Percentiles rank a stretch among this genome's conserved stretches.
phyloP scores from a whole-genome alignment of 2,888 invertebrate genomes.

The Acronicta aceris region DNA sequence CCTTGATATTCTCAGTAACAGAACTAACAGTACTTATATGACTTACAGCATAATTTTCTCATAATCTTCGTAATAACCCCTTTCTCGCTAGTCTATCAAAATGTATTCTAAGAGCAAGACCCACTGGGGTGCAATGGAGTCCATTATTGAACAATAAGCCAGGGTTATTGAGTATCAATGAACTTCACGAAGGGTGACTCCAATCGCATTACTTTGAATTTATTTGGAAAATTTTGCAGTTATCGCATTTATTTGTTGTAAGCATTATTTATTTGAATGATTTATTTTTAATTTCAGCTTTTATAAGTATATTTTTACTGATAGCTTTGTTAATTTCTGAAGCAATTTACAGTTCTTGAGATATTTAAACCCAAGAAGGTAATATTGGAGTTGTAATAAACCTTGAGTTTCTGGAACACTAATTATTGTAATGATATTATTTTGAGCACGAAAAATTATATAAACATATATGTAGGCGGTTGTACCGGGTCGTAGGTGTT shows the following conservation, averaged over 20 bases:
- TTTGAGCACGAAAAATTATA: too few species aligned
- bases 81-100: slow-evolving; percentile 43
- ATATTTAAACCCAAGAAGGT: too few species aligned
- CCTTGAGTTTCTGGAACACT: too few species aligned
- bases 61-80: slow-evolving; percentile 33
- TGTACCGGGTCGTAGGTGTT: too few species aligned
- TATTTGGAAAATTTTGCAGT: slow-evolving; percentile 11
- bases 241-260: slow-evolving; percentile 1
- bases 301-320: too few species aligned
- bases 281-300: neutral
- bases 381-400: too few species aligned
- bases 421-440: too few species aligned
- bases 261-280: neutral
- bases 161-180: slow-evolving; percentile 71
- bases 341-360: too few species aligned
- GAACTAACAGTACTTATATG: neutral
- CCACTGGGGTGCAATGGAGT: slow-evolving; percentile 50
- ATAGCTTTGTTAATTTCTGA: too few species aligned
- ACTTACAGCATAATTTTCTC: slow-evolving; percentile 12
- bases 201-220: slow-evolving; percentile 49
- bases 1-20: too few species aligned
- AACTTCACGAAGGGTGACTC: slow-evolving; percentile 49
- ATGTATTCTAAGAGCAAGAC: slow-evolving; percentile 40
- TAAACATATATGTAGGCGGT: too few species aligned
- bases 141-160: slow-evolving; percentile 74